These are phyloP conservation scores for Hymenopus coronatus DNA, from an alignment of 2,888 invertebrate species.

Conservation along the genomic window DNA sequence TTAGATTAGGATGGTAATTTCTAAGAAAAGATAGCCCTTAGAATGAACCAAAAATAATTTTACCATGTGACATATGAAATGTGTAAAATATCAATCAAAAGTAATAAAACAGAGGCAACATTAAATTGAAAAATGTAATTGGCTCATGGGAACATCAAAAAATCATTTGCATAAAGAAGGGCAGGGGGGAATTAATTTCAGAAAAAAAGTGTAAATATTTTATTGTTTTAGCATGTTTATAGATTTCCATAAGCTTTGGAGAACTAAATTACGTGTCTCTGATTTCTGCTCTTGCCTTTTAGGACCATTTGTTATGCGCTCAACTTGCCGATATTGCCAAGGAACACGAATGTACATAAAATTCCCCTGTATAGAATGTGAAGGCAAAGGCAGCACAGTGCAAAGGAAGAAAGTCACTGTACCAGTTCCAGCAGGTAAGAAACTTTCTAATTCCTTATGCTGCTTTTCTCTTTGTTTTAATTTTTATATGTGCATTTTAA, in stretches of 20 bases:
- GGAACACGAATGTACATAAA: conserved; percentile 85
- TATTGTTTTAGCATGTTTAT: background rate
- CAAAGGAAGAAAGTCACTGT: conserved; percentile 87
- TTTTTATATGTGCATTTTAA: too few species aligned
- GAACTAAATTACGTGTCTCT: background rate
- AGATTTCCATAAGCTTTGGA: background rate
- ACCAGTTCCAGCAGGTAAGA: conserved; percentile 79
- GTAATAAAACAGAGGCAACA: too few species aligned
- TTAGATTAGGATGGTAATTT: background rate
- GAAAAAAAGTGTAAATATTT: background rate
- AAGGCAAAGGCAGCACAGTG: conserved; percentile 87
- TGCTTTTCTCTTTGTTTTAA: too few species aligned
- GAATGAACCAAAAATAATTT: too few species aligned
- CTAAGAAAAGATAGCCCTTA: too few species aligned
- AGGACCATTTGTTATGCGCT: conserved; percentile 96
- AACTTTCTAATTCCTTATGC: background rate
- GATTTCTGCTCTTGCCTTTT: conserved; percentile 11
- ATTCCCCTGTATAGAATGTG: conserved; percentile 87
- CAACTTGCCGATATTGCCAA: conserved; percentile 89
- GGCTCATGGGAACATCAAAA: too few species aligned
- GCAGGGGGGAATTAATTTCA: too few species aligned
- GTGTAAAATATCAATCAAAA: too few species aligned
- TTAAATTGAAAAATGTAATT: too few species aligned
- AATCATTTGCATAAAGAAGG: too few species aligned
- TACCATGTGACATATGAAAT: too few species aligned